These are phyloP conservation scores for Gambelia wislizenii DNA, from an alignment of 2,797 vertebrate species.

Conservation along the genomic window DNA sequence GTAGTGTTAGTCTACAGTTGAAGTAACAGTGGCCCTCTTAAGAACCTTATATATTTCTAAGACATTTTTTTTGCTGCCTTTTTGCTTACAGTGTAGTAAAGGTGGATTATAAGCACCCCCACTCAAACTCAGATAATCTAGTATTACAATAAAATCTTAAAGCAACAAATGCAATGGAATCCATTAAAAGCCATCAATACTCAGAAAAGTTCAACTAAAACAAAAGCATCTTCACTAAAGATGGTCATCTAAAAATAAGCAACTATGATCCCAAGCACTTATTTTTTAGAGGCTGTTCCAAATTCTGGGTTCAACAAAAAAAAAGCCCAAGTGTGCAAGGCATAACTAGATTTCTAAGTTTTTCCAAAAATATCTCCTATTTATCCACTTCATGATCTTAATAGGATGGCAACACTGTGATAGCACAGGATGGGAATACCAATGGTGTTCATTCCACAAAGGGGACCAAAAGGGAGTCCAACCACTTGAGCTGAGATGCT, in stretches of 20 bases:
- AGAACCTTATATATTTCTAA: neutral
- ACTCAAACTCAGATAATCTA: neutral
- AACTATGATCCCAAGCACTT: no score
- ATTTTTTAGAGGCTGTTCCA: neutral
- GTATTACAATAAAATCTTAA: neutral
- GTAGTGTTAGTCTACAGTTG: neutral
- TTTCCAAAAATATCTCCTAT: neutral
- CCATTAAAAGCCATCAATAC: neutral
- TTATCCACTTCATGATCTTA: neutral
- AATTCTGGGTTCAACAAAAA: neutral
- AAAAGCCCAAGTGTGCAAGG: no score
- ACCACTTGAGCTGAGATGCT: neutral
- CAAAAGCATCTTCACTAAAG: neutral
- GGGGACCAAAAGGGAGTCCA: neutral
- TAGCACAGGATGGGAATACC: neutral
- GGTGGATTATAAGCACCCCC: neutral
- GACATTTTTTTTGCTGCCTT: neutral
- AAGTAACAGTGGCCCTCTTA: neutral
- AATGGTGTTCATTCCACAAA: neutral
- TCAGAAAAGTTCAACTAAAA: neutral
- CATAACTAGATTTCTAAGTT: neutral
- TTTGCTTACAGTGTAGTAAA: neutral
- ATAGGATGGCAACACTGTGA: neutral
- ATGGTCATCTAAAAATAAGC: neutral
- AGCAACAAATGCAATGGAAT: neutral